Conservation (phyloP, 2,888 invertebrate genomes). For the Lamproptera curius region DNA sequence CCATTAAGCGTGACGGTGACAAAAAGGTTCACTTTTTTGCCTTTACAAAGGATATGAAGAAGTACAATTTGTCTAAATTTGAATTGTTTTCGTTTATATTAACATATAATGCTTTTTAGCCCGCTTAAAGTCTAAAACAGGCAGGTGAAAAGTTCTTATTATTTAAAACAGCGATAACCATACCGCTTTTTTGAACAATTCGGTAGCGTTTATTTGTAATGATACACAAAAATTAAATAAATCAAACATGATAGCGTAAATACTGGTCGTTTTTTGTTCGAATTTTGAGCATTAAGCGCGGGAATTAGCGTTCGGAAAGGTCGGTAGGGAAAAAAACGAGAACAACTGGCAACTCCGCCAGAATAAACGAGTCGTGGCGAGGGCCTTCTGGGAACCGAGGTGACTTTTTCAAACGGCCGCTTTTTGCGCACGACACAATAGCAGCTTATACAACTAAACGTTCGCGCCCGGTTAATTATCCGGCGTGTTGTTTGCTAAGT, state of each 20-base stretch:
- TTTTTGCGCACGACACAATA: constrained; percentile 54
- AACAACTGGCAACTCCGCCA: constrained; percentile 42
- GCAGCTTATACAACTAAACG: constrained; percentile 69
- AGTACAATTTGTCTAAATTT: too few relatives aligned
- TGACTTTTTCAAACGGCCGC: constrained; percentile 39
- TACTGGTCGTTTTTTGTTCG: constrained; percentile 53
- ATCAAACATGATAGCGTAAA: too few relatives aligned
- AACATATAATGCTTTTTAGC: too few relatives aligned
- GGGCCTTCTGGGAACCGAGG: constrained; percentile 67
- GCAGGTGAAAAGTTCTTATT: too few relatives aligned
- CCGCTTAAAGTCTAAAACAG: too few relatives aligned
- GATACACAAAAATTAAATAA: too few relatives aligned
- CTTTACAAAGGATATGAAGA: too few relatives aligned
- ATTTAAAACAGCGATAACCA: too few relatives aligned
- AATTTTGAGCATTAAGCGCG: constrained; percentile 62
- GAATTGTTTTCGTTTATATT: too few relatives aligned
- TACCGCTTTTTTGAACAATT: too few relatives aligned
- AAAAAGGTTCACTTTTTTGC: background rate
- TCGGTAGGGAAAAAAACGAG: constrained; percentile 34
- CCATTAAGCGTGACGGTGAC: background rate
- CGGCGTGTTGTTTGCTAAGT: constrained; percentile 51
- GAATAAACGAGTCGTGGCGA: constrained; percentile 44
- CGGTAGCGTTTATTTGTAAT: too few relatives aligned
- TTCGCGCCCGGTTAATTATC: constrained; percentile 57
- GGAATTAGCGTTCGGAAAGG: constrained; percentile 39